Percentiles rank a stretch among this genome's conserved stretches.
These are phyloP conservation scores for Sebastes nivosus DNA, from an alignment of 2,797 vertebrate species.

Conservation along the genomic window DNA sequence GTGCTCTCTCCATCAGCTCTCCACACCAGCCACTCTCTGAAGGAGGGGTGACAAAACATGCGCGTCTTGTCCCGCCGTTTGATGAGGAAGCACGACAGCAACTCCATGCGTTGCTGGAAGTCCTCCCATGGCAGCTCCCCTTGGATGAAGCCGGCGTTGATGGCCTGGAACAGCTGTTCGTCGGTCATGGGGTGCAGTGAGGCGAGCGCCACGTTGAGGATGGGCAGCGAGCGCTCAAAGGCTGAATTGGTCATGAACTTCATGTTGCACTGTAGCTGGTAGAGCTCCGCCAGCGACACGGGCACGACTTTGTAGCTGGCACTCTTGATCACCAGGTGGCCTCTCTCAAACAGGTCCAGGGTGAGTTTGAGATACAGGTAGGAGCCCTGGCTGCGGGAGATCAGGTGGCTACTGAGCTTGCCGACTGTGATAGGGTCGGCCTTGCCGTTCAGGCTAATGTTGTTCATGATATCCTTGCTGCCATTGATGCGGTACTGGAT, in stretches of 20 bases:
- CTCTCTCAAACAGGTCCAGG: conserved; percentile 94
- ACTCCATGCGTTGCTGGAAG: conserved; percentile 95
- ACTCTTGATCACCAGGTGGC: conserved; percentile 97
- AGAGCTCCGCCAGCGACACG: conserved; percentile 94
- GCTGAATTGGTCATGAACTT: conserved; percentile 95
- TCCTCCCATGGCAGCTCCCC: conserved; percentile 94
- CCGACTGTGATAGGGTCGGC: conserved; percentile 88
- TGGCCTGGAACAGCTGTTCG: conserved; percentile 95
- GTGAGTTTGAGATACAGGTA: conserved; percentile 98
- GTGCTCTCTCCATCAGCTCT: conserved; percentile 94
- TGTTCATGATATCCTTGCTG: conserved; percentile 94
- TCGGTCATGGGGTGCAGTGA: conserved; percentile 98
- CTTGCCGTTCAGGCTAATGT: conserved; percentile 95
- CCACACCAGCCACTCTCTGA: conserved; percentile 98
- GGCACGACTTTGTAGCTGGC: conserved; percentile 98
- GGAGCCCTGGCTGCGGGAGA: conserved; percentile 94
- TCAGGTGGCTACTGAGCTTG: conserved; percentile 95
- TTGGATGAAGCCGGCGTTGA: conserved; percentile 87
- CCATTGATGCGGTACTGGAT: conserved; percentile 91
- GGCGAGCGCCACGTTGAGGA: conserved; percentile 93
- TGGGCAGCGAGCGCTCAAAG: conserved; percentile 92
- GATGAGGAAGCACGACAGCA: conserved; percentile 93
- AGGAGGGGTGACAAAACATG: conserved; percentile 99
- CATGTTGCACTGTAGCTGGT: conserved; percentile 98
- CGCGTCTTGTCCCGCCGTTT: conserved; percentile 95